phyloP scores from a whole-genome alignment of 2,113 vertebrate genomes.

The Pogona vitticeps region DNA sequence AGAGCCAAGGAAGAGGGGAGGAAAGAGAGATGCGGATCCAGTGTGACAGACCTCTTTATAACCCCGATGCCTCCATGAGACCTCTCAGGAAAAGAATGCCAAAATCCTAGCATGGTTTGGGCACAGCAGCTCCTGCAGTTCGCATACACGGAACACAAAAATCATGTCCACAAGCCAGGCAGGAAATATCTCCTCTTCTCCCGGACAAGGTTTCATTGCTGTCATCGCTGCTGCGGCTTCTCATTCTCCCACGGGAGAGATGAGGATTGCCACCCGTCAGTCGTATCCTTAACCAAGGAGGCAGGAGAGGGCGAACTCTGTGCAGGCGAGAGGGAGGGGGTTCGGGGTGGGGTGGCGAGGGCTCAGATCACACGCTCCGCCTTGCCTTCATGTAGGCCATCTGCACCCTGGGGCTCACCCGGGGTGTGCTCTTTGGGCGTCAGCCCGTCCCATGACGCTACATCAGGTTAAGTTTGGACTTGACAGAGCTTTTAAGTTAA shows the following conservation, averaged over 20 bases:
- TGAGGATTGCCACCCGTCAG: too few relatives aligned
- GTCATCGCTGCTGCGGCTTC: not conserved
- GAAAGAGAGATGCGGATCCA: too few relatives aligned
- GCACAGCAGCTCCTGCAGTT: too few relatives aligned
- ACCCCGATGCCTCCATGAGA: too few relatives aligned
- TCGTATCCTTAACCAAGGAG: not conserved
- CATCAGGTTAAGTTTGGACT: slow-evolving; percentile 48
- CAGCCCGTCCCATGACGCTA: slow-evolving; percentile 62
- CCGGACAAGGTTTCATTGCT: not conserved
- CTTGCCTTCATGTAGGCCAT: slow-evolving; percentile 40
- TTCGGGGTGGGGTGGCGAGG: accelerated
- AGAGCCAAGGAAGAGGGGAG: too few relatives aligned
- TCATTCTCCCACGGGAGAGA: not conserved
- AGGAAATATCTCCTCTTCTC: not conserved
- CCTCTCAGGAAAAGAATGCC: too few relatives aligned
- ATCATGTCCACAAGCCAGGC: not conserved
- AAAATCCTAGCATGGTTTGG: too few relatives aligned
- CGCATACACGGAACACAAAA: too few relatives aligned
- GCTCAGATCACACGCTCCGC: not conserved
- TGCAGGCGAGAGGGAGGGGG: not conserved
- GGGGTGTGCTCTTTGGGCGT: slow-evolving; percentile 51
- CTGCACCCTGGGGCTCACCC: slow-evolving; percentile 23
- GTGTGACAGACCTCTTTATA: too few relatives aligned
- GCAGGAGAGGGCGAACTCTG: not conserved
- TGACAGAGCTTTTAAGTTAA: slow-evolving; percentile 41